Evolutionary conservation across 2,888 invertebrate genomes (phyloP), one percentile per base, ranked within the genome.

Genomic region (Oithona nana): DNA sequence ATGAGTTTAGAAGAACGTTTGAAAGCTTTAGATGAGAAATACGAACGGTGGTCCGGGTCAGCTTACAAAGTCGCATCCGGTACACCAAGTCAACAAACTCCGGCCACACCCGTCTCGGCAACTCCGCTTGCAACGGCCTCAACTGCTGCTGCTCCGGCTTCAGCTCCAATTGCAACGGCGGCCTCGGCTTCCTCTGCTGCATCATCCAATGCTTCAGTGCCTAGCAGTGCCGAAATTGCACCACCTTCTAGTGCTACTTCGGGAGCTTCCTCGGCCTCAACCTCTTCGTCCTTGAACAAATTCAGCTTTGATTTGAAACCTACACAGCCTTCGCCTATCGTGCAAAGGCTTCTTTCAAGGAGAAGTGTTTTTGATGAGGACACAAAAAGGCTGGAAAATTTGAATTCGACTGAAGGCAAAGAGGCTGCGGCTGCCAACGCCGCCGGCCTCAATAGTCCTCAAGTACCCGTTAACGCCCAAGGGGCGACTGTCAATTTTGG

Each of bases 341-440:
- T 92, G 49, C 87, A 88, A 70, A 88, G 89, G 28, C 80, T 95
- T 68, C 78, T 94, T 69, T 88, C 92, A 3, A 88, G 89, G 73
- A 83, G 86, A 66, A 92, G 90, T 60, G 88, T 95, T 61, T 94
- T 95, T 74, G 95, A 95, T 72, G 94, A 94, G 73, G 95, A 95
- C 73, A 82, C 86, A 50, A 90, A 93, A 74, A 79, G 95, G 39
- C 77, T 95, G 64, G 92, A 92, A 73, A 88, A 87, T 69, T 83
- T 86, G 64, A 79, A 83, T 71, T 83, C 90, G 73, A 82, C 88
- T 75, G 82, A 88, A 75, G 81, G 90, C 75, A 6, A 6, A 11
- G 39, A 39, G 8, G 39, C 39, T 6, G 13, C 54, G 22, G 24
- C 16, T 52, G 16, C 54, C 6, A 51, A 6, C 16, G 57, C 57